These are phyloP conservation scores for Serranus cabrilla DNA, from an alignment of 2,797 vertebrate genomes.

Conservation along the genomic window DNA sequence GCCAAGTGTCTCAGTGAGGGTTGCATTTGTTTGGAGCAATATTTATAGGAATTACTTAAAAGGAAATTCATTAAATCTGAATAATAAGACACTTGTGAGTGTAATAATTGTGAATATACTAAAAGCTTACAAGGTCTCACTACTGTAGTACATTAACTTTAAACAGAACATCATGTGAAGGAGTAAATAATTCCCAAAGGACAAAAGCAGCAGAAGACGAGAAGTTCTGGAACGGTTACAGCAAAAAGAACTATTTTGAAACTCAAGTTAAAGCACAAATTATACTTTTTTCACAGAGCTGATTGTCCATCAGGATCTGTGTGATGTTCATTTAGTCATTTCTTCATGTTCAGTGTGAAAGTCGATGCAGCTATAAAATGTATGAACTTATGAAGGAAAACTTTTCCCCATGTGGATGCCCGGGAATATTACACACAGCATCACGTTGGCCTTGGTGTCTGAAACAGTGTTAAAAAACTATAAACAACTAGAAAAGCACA, in stretches of 20 bases:
- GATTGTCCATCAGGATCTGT: neutral
- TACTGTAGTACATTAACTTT: neutral
- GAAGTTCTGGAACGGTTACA: neutral
- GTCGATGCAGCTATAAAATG: too few relatives aligned
- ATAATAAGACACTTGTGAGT: constrained; percentile 9
- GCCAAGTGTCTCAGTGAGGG: constrained; percentile 5
- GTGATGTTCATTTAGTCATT: neutral
- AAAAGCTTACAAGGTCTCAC: constrained; percentile 11
- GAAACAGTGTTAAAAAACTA: too few relatives aligned
- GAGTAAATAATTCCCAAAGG: constrained; percentile 2
- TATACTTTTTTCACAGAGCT: neutral
- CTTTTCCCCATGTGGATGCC: too few relatives aligned
- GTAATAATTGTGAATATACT: neutral
- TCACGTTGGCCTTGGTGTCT: too few relatives aligned
- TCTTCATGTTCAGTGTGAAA: neutral
- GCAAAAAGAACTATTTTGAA: neutral
- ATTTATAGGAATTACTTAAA: constrained; percentile 6
- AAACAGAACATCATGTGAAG: neutral
- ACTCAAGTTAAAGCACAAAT: neutral
- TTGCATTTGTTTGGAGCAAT: constrained; percentile 1
- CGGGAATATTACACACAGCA: too few relatives aligned
- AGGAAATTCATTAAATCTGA: constrained; percentile 32
- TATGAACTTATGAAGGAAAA: too few relatives aligned
- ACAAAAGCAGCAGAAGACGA: neutral
- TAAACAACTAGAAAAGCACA: too few relatives aligned